phyloP scores from a whole-genome alignment of 2,797 vertebrate genomes.

The Intellagama lesueurii region DNA sequence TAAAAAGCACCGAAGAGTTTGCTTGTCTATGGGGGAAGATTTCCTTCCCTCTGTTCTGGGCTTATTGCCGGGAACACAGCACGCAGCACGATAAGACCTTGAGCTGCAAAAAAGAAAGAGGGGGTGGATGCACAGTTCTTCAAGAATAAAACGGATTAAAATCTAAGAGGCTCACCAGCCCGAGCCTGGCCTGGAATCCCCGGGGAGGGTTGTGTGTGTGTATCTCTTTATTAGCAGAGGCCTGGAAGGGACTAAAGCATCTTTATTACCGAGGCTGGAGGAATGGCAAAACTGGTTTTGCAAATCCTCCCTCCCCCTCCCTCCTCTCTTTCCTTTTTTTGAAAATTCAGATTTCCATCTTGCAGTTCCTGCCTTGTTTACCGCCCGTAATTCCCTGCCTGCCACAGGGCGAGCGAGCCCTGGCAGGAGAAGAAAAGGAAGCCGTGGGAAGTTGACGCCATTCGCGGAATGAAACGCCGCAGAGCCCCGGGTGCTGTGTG shows the following conservation, averaged over 20 bases:
- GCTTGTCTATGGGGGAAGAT: slow-evolving; percentile 21
- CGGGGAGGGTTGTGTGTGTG: neutral
- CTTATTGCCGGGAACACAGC: slow-evolving; percentile 59
- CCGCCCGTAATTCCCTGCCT: neutral
- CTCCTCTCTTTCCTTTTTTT: neutral
- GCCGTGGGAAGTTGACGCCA: too few relatives aligned
- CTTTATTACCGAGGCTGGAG: slow-evolving; percentile 49
- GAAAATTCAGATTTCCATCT: neutral
- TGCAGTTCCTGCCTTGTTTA: neutral
- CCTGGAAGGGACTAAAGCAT: neutral
- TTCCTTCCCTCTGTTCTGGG: slow-evolving; percentile 24
- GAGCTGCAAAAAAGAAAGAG: neutral
- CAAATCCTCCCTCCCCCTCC: neutral
- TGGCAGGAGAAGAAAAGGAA: too few relatives aligned
- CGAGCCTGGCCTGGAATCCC: slow-evolving; percentile 30
- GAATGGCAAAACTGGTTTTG: neutral
- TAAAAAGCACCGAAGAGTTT: slow-evolving; percentile 16
- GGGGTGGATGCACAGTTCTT: slow-evolving; percentile 37
- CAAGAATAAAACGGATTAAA: slow-evolving; percentile 64
- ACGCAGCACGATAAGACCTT: slow-evolving; percentile 39
- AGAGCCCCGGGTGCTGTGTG: neutral
- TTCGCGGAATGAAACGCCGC: neutral
- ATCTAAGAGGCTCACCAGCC: slow-evolving; percentile 49
- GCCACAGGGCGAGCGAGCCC: neutral
- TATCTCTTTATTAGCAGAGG: slow-evolving; percentile 31